Conservation (phyloP, 1,140 invertebrate genomes). For the Helicoverpa zea region DNA sequence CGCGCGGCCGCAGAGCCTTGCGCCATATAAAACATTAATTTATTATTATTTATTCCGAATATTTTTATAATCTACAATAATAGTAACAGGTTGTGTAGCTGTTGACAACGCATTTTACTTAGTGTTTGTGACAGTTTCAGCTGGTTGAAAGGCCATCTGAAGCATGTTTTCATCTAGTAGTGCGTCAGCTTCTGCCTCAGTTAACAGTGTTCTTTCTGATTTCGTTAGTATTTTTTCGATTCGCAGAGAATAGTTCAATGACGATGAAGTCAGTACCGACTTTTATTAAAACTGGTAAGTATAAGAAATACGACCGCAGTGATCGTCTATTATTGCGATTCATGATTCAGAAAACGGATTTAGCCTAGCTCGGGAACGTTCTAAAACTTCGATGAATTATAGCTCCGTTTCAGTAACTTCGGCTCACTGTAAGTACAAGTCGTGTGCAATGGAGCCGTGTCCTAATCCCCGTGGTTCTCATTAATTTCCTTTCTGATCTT, state of each 20-base stretch:
- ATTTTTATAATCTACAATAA: constrained; percentile 34
- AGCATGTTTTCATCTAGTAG: no score
- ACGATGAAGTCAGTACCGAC: constrained; percentile 25
- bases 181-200: neutral
- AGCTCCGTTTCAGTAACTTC: constrained; percentile 50
- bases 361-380: constrained; percentile 63
- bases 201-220: neutral
- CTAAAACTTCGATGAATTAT: constrained; percentile 60
- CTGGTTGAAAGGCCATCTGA: no score
- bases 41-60: constrained; percentile 25
- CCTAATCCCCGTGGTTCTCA: constrained; percentile 59
- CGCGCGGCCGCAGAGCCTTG: constrained; percentile 70
- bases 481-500: constrained; percentile 57
- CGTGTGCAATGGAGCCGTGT: constrained; percentile 14
- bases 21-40: constrained; percentile 50
- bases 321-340: constrained; percentile 66
- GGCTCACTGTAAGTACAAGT: constrained; percentile 22
- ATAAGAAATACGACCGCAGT: constrained; percentile 54
- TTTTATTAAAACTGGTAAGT: constrained; percentile 3
- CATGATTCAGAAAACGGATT: constrained; percentile 70
- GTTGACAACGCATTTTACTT: no score
- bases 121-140: neutral
- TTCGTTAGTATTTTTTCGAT: constrained; percentile 15
- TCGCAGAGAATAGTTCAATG: constrained; percentile 15
- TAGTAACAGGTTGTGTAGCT: neutral